Evolutionary conservation across 2,888 invertebrate species (phyloP).

Genomic region (Cephus pygmeus): DNA sequence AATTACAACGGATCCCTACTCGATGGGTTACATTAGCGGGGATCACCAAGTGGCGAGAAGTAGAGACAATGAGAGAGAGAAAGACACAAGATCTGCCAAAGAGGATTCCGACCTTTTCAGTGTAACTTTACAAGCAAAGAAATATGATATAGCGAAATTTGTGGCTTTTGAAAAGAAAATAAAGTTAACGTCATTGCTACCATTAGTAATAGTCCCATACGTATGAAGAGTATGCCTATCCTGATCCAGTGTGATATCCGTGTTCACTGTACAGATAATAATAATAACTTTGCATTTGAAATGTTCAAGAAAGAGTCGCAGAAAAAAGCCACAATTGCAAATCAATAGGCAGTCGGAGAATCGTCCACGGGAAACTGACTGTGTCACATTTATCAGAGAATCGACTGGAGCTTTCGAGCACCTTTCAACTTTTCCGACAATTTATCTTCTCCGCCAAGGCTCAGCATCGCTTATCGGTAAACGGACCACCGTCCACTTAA

Average conservation of each 20-base stretch:
- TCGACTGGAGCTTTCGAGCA: neutral
- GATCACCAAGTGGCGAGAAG: neutral
- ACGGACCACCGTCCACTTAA: constrained; percentile 23
- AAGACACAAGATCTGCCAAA: neutral
- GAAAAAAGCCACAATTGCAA: constrained; percentile 31
- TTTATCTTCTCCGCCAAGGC: constrained; percentile 19
- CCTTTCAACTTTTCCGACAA: constrained; percentile 7
- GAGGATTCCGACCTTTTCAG: neutral
- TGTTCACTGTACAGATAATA: neutral
- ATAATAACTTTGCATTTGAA: neutral
- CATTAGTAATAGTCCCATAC: constrained; percentile 9
- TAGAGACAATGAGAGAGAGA: neutral
- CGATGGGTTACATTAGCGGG: neutral
- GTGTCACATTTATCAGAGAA: constrained; percentile 35
- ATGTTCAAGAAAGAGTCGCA: constrained; percentile 15
- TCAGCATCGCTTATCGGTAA: neutral
- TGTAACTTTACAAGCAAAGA: neutral
- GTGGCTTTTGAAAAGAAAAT: constrained; percentile 3
- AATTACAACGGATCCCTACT: neutral
- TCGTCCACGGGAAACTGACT: constrained; percentile 28
- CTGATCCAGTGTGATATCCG: neutral
- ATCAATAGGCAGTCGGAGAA: constrained; percentile 29
- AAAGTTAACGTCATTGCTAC: constrained; percentile 8
- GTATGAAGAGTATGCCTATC: neutral
- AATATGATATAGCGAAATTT: constrained; percentile 1